phyloP scores from a whole-genome alignment of 2,888 invertebrate genomes.

The Ptychoptera contaminata region DNA sequence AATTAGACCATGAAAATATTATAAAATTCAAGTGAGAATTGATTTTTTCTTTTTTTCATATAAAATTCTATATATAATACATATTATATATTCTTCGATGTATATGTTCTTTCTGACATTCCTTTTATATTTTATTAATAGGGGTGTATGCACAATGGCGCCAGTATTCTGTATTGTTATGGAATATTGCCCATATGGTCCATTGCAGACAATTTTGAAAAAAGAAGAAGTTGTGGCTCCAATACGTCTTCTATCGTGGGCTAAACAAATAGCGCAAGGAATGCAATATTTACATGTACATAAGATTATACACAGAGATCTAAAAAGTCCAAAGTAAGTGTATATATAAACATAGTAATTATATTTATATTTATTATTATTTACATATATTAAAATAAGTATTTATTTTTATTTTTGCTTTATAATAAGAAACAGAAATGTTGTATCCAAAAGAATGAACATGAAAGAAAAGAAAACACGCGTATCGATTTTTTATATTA shows the following conservation, averaged over 20 bases:
- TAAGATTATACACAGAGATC: conserved; percentile 94
- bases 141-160: conserved; percentile 84
- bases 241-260: conserved; percentile 78
- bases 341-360: neutral
- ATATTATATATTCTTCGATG: conserved; percentile 2
- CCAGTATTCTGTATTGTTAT: conserved; percentile 92
- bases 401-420: no score
- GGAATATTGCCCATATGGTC: conserved; percentile 96
- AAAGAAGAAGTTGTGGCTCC: conserved; percentile 74
- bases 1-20: conserved; percentile 91
- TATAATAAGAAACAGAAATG: no score
- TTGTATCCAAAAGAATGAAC: no score
- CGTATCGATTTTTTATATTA: no score
- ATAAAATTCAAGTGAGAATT: conserved; percentile 42
- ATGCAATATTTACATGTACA: conserved; percentile 93
- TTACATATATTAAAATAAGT: no score
- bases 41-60: neutral
- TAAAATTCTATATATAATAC: neutral
- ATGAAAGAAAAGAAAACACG: no score
- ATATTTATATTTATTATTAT: no score
- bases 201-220: conserved; percentile 77
- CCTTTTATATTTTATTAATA: conserved; percentile 24
- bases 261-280: conserved; percentile 87
- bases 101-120: conserved; percentile 1
- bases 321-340: conserved; percentile 97